Evolutionary conservation across 1,140 invertebrate genomes (phyloP).

Genomic region (Aradophagus sp.): DNA sequence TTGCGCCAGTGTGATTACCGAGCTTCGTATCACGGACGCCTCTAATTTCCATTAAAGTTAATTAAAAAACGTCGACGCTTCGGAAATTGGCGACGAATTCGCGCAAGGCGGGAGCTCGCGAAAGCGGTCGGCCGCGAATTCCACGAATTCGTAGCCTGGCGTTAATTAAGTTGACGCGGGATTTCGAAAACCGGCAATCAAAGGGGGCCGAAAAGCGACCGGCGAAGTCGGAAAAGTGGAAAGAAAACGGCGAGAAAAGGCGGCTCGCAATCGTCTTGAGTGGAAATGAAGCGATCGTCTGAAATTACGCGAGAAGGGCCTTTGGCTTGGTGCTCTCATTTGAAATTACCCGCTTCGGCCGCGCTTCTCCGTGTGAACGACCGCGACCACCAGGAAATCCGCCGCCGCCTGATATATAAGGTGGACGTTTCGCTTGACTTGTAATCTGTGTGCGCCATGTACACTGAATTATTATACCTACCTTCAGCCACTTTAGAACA

Average conservation of each 20-base stretch:
- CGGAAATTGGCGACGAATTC: conserved; percentile 13
- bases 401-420: conserved; percentile 41
- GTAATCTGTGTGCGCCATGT: conserved; percentile 35
- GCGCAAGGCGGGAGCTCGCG: no score
- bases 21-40: conserved; percentile 4
- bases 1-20: conserved; percentile 6
- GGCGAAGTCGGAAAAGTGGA: not conserved
- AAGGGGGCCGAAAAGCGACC: not conserved
- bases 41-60: conserved; percentile 19
- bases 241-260: conserved; percentile 2
- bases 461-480: conserved; percentile 40
- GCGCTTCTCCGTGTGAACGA: conserved; percentile 51
- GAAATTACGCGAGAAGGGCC: conserved; percentile 42
- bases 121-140: no score
- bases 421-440: conserved; percentile 49
- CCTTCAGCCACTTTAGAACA: conserved; percentile 25
- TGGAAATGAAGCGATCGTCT: conserved; percentile 29
- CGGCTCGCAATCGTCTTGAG: conserved; percentile 24
- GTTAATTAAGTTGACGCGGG: conserved; percentile 20
- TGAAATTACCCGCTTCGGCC: conserved; percentile 44
- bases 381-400: conserved; percentile 55
- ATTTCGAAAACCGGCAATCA: not conserved
- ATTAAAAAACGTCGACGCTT: conserved; percentile 39
- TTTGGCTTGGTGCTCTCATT: conserved; percentile 50
- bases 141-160: not conserved